A percentile compares a stretch with the other conserved stretches of the same genome.
phyloP scores from a whole-genome alignment of 2,113 vertebrate genomes.

The Enhydra lutris region DNA sequence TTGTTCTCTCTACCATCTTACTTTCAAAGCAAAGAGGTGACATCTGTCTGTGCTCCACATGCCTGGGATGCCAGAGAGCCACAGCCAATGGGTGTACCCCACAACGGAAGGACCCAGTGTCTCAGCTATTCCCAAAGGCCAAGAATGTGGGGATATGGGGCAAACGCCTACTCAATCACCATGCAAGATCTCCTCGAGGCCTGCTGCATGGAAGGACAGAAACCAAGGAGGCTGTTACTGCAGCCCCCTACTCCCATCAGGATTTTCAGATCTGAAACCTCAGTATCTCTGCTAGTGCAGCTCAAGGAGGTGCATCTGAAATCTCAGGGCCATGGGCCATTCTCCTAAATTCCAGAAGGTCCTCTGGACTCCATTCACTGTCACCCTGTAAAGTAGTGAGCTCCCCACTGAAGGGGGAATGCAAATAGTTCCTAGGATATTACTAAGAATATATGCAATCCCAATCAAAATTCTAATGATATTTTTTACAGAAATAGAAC shows the following conservation, averaged over 20 bases:
- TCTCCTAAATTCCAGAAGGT: background rate
- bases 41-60: slow-evolving; percentile 23
- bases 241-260: background rate
- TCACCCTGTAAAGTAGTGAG: background rate
- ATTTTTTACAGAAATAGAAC: background rate
- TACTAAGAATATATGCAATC: background rate
- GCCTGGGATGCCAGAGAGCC: slow-evolving; percentile 18
- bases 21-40: slow-evolving; percentile 45
- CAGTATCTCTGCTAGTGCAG: background rate
- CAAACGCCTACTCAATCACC: too few species aligned
- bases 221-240: too few species aligned
- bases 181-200: background rate
- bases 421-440: background rate
- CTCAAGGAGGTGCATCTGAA: background rate
- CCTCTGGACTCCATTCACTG: background rate
- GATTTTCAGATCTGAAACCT: background rate
- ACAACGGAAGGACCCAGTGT: background rate
- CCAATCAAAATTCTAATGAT: background rate
- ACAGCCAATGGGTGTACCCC: background rate
- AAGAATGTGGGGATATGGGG: background rate
- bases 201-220: background rate
- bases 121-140: background rate
- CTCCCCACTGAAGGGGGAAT: background rate
- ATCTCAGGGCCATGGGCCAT: background rate
- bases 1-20: slow-evolving; percentile 7